Evolutionary conservation across 1,140 invertebrate species (phyloP).

Genomic region (Tetragnatha versicolor): DNA sequence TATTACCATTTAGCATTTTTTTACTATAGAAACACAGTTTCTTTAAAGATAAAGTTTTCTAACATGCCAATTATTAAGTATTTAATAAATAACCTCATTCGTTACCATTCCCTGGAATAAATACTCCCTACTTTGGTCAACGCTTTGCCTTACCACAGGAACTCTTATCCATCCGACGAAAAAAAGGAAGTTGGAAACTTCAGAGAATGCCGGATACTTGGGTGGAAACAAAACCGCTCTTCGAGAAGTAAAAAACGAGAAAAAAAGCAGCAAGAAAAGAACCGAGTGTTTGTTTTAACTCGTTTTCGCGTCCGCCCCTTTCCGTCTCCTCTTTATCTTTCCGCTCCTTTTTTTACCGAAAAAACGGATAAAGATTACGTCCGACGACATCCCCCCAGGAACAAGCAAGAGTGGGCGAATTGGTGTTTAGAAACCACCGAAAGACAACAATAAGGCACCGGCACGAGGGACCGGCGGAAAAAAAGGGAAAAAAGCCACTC

Average conservation of each 20-base stretch:
- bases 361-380: slow-evolving; percentile 23
- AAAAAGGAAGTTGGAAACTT: slow-evolving; percentile 10
- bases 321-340: slow-evolving; percentile 19
- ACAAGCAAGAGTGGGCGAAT: slow-evolving; percentile 9
- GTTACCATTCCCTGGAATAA: too few species aligned
- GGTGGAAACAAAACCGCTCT: slow-evolving; percentile 46
- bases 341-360: slow-evolving; percentile 4
- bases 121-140: too few species aligned
- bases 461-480: too few species aligned
- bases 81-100: too few species aligned
- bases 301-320: slow-evolving; percentile 49
- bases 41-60: too few species aligned
- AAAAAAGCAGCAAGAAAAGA: slow-evolving; percentile 20
- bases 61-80: too few species aligned
- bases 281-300: slow-evolving; percentile 51
- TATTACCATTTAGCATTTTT: too few species aligned
- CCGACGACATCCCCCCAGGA: slow-evolving; percentile 14
- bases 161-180: too few species aligned
- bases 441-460: slow-evolving; percentile 44
- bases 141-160: too few species aligned
- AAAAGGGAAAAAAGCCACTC: slow-evolving; percentile 1
- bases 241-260: slow-evolving; percentile 18
- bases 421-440: slow-evolving; percentile 52
- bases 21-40: too few species aligned
- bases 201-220: slow-evolving; percentile 15